A percentile compares a stretch with the other conserved stretches of the same genome.
Conservation (phyloP, 2,888 invertebrate genomes). For the Drosophila limbata region DNA sequence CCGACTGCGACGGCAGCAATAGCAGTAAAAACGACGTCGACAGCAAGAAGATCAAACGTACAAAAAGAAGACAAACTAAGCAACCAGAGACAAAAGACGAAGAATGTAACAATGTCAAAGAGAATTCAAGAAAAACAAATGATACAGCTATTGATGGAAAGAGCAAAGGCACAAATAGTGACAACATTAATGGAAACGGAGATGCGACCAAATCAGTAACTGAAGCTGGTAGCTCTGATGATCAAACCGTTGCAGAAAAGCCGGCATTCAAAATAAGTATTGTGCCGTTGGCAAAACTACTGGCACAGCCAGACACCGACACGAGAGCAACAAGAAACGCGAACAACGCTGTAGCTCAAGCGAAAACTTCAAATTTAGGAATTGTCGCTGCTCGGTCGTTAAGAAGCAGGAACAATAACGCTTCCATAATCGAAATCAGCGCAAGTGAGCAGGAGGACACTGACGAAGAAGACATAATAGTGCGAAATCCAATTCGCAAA, state of each 20-base stretch:
- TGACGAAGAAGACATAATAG: slow-evolving; percentile 17
- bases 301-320: slow-evolving; percentile 66
- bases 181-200: slow-evolving; percentile 32
- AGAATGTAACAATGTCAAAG: slow-evolving; percentile 44
- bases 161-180: slow-evolving; percentile 26
- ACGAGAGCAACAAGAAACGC: slow-evolving; percentile 17
- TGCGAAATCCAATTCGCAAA: not conserved
- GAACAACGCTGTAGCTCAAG: not conserved
- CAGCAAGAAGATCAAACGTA: slow-evolving; percentile 19
- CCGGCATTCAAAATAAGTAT: slow-evolving; percentile 75
- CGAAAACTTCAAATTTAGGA: not conserved
- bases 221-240: slow-evolving; percentile 28
- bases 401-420: slow-evolving; percentile 55
- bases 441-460: slow-evolving; percentile 49
- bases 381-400: slow-evolving; percentile 23
- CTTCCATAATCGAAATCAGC: slow-evolving; percentile 74
- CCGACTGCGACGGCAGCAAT: slow-evolving; percentile 21
- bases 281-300: slow-evolving; percentile 80
- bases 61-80: slow-evolving; percentile 25
- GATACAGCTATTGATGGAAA: slow-evolving; percentile 23
- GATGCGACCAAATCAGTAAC: slow-evolving; percentile 16
- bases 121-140: slow-evolving; percentile 29
- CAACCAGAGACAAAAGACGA: slow-evolving; percentile 16
- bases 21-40: slow-evolving; percentile 20
- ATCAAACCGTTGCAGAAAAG: slow-evolving; percentile 28